These are phyloP conservation scores for Tangara arthus DNA, from an alignment of 2,797 vertebrate species.

Conservation along the genomic window DNA sequence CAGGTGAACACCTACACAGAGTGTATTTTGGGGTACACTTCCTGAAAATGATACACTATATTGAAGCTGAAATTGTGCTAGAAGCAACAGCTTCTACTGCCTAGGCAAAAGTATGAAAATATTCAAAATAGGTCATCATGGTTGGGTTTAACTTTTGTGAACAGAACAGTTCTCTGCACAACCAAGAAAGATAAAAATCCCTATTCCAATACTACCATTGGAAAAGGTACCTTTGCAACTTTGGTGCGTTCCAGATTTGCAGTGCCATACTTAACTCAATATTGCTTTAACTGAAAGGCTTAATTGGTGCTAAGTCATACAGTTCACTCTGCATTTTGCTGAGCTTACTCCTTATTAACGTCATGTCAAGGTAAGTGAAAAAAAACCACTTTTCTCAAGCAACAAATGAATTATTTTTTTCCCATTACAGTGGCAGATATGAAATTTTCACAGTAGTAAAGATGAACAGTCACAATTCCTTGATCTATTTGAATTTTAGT, in stretches of 20 bases:
- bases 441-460: not conserved
- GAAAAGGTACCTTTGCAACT: not conserved
- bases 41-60: not conserved
- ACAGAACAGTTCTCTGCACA: not conserved
- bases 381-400: not conserved
- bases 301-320: not conserved
- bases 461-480: not conserved
- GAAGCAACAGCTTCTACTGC: not conserved
- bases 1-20: not conserved
- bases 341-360: not conserved
- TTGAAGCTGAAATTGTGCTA: not conserved
- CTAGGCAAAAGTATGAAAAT: not conserved
- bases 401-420: not conserved
- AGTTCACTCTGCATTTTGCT: slow-evolving; percentile 5
- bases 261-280: not conserved
- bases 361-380: not conserved
- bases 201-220: not conserved
- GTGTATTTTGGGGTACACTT: not conserved
- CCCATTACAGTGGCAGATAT: not conserved
- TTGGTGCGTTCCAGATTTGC: not conserved
- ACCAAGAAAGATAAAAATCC: not conserved
- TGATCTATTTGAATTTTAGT: not conserved
- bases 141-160: not conserved
- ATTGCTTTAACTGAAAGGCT: not conserved
- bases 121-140: not conserved